These are phyloP conservation scores for Junonia oenone DNA, from an alignment of 2,888 invertebrate species.

Conservation along the genomic window DNA sequence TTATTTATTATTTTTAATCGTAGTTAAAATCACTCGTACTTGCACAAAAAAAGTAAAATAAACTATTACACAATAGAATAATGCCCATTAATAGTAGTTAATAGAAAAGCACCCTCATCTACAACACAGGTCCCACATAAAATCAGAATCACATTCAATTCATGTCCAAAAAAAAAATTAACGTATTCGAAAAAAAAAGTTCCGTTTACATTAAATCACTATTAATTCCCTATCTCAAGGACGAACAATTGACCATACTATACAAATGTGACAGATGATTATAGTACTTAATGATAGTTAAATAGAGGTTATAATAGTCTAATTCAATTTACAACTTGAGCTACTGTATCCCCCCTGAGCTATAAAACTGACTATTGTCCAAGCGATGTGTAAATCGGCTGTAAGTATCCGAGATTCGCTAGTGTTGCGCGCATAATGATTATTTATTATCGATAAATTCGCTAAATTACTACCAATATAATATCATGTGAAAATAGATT, in stretches of 20 bases:
- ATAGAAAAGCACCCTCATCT: not conserved
- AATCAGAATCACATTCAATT: not conserved
- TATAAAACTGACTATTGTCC: constrained; percentile 43
- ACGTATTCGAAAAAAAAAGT: constrained; percentile 17
- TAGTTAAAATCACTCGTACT: not conserved
- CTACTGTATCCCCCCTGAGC: constrained; percentile 38
- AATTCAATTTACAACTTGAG: constrained; percentile 2
- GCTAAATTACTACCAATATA: constrained; percentile 12
- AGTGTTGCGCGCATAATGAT: constrained; percentile 34
- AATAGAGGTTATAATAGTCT: constrained; percentile 10
- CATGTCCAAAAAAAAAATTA: not conserved
- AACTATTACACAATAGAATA: too few species aligned
- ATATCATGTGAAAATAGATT: constrained; percentile 5
- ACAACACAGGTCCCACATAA: constrained; percentile 5
- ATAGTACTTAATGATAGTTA: constrained; percentile 31
- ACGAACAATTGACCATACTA: constrained; percentile 15
- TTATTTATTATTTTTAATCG: not conserved
- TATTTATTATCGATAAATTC: constrained; percentile 21
- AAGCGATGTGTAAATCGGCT: constrained; percentile 52
- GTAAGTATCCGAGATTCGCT: constrained; percentile 38
- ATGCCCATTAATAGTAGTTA: not conserved
- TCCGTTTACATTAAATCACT: constrained; percentile 20
- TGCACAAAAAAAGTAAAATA: not conserved
- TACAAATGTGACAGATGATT: not conserved
- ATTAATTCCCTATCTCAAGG: constrained; percentile 14